Evolutionary conservation across 2,113 vertebrate species (phyloP).

Genomic region (Lota lota): DNA sequence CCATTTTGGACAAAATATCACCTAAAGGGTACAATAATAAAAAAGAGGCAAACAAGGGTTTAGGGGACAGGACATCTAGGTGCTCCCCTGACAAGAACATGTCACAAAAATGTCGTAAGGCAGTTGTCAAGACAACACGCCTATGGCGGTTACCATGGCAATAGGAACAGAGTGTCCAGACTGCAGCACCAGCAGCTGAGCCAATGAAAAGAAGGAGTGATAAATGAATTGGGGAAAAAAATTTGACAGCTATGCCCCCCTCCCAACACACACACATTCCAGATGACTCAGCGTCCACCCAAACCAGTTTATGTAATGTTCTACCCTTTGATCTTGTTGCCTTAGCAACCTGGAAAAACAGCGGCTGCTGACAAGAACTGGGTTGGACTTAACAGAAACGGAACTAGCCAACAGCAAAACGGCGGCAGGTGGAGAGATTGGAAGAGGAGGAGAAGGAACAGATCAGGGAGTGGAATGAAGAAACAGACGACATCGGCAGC

Average conservation of each 20-base stretch:
- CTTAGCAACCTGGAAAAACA: not conserved
- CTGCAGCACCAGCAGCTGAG: constrained; percentile 2
- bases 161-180: constrained; percentile 21
- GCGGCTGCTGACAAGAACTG: not conserved
- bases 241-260: not conserved
- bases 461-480: constrained; percentile 2
- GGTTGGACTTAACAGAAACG: constrained; percentile 1
- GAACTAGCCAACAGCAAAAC: not conserved
- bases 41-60: not conserved
- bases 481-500: not conserved
- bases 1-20: not conserved
- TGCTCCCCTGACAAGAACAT: constrained; percentile 20
- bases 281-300: constrained; percentile 30
- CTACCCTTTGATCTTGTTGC: too few relatives aligned
- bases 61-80: constrained; percentile 28
- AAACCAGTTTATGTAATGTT: constrained; percentile 10
- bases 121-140: constrained; percentile 37
- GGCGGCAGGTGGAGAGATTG: not conserved
- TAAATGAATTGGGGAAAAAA: constrained; percentile 19
- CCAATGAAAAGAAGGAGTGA: not conserved
- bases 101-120: constrained; percentile 7
- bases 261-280: constrained; percentile 7
- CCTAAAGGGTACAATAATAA: not conserved
- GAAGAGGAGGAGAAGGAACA: not conserved
- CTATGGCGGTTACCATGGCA: constrained; percentile 40